phyloP scores from a whole-genome alignment of 2,797 vertebrate genomes.

The Naso thynnoides region DNA sequence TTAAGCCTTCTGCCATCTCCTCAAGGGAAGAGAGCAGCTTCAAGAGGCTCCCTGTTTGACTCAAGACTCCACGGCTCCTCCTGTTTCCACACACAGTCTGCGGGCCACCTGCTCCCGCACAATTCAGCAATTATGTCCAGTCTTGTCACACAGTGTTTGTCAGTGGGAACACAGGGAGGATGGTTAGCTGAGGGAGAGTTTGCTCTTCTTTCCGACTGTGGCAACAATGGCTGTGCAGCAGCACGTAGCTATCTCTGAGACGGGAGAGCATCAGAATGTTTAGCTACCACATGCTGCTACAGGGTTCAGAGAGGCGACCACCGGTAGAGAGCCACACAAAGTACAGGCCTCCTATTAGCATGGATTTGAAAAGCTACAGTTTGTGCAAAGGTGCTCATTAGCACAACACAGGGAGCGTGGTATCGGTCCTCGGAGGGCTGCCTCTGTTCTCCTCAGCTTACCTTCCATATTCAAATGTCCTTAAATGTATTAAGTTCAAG shows the following conservation, averaged over 20 bases:
- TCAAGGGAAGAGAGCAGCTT: slow-evolving; percentile 67
- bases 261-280: slow-evolving; percentile 70
- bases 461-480: slow-evolving; percentile 82
- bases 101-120: slow-evolving; percentile 72
- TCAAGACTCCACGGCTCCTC: slow-evolving; percentile 61
- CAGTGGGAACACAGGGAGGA: slow-evolving; percentile 72
- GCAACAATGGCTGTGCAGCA: slow-evolving; percentile 39
- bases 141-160: slow-evolving; percentile 66
- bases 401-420: slow-evolving; percentile 82
- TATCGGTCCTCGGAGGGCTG: slow-evolving; percentile 71
- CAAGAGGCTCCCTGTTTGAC: slow-evolving; percentile 71
- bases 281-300: slow-evolving; percentile 68
- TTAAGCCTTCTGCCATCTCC: slow-evolving; percentile 77
- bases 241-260: slow-evolving; percentile 36
- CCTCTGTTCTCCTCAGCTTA: slow-evolving; percentile 75
- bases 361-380: slow-evolving; percentile 82
- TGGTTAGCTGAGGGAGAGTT: slow-evolving; percentile 33
- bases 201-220: slow-evolving; percentile 35
- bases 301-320: slow-evolving; percentile 70
- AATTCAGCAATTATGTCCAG: slow-evolving; percentile 76
- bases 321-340: slow-evolving; percentile 71
- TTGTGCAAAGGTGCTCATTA: slow-evolving; percentile 85
- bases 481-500: slow-evolving; percentile 80
- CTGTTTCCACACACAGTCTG: slow-evolving; percentile 58
- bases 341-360: slow-evolving; percentile 82